Percentiles rank a stretch among this genome's conserved stretches.
Conservation (phyloP, 92 coral and sea anemone genomes). For the Montipora capitata region DNA sequence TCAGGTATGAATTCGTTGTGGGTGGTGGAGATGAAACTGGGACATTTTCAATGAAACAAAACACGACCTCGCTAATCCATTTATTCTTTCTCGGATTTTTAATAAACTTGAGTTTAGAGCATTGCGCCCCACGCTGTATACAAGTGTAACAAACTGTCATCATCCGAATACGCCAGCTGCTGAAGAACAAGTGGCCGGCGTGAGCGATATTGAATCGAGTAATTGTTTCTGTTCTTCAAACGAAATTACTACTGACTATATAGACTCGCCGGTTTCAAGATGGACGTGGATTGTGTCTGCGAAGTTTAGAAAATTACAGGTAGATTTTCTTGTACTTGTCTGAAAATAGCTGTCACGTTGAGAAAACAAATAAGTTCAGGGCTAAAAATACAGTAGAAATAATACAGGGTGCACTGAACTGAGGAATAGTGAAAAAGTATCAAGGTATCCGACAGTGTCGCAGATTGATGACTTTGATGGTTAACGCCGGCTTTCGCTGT, state of each 20-base stretch:
- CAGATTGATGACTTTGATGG: background rate
- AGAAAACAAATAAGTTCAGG: background rate
- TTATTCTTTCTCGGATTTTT: slow-evolving; percentile 25
- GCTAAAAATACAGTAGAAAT: background rate
- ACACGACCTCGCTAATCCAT: slow-evolving; percentile 26
- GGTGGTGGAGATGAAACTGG: slow-evolving; percentile 2
- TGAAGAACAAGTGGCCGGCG: background rate
- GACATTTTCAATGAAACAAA: slow-evolving; percentile 20
- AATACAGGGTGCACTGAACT: background rate
- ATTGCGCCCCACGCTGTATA: slow-evolving; percentile 14
- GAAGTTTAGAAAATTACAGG: background rate
- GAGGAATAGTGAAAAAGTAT: background rate
- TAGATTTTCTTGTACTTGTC: background rate
- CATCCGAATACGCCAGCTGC: background rate
- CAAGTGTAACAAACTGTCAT: slow-evolving; percentile 26
- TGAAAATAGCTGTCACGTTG: background rate
- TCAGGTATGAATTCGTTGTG: slow-evolving; percentile 17
- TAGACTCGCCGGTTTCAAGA: too few relatives aligned
- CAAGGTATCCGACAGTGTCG: background rate
- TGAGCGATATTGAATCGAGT: background rate
- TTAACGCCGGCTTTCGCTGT: background rate
- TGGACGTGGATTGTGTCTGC: too few relatives aligned
- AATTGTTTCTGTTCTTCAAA: too few relatives aligned
- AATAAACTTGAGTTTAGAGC: slow-evolving; percentile 37
- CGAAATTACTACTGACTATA: too few relatives aligned